These are phyloP conservation scores for Bradypodion pumilum DNA, from an alignment of 2,797 vertebrate species.

Conservation along the genomic window DNA sequence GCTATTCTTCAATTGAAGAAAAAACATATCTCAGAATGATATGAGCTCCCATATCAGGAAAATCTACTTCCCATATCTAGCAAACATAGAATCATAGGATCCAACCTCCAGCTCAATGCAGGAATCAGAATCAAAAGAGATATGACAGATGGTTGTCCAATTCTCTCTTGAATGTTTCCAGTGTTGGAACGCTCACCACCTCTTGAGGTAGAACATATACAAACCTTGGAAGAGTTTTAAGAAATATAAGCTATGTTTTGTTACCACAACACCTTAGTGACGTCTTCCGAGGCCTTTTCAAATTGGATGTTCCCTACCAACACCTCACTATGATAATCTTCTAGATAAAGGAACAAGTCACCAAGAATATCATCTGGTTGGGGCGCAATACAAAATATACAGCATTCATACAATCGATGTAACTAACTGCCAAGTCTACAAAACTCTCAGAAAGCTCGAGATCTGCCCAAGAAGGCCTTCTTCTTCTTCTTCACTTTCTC, in stretches of 20 bases:
- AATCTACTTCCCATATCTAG: too few species aligned
- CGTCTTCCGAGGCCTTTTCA: neutral
- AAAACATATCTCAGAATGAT: neutral
- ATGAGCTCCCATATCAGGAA: neutral
- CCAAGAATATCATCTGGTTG: too few species aligned
- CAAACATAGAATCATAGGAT: too few species aligned
- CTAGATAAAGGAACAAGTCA: neutral
- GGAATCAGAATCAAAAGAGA: too few species aligned
- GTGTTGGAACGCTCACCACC: too few species aligned
- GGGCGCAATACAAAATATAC: neutral
- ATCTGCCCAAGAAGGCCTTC: neutral
- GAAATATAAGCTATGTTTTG: neutral
- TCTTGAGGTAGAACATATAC: too few species aligned
- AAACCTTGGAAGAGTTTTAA: neutral
- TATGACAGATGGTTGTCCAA: too few species aligned
- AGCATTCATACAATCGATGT: neutral
- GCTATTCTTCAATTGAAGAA: neutral
- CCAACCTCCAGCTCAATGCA: too few species aligned
- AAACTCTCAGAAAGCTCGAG: neutral
- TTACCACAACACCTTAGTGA: neutral
- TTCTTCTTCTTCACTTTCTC: too few species aligned
- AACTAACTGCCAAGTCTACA: too few species aligned
- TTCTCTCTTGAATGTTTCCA: too few species aligned
- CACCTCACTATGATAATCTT: neutral
- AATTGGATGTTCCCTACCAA: slow-evolving; percentile 4